A percentile compares a stretch with the other conserved stretches of the same genome.
These are phyloP conservation scores for Porites lutea DNA, from an alignment of 64 coral and sea anemone genomes.

Conservation along the genomic window DNA sequence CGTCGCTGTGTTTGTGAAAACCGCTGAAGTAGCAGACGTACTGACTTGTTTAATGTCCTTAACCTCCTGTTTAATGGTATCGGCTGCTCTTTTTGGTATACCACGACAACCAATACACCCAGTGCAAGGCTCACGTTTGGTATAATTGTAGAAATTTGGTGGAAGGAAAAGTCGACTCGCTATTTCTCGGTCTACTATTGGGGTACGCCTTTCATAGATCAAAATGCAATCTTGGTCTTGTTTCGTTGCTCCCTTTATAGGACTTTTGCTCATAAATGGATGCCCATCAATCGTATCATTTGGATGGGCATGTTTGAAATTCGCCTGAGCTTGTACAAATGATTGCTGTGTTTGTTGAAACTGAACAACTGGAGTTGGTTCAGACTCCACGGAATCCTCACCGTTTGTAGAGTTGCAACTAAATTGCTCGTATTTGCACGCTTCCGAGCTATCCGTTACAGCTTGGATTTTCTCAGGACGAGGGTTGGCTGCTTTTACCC, in stretches of 20 bases:
- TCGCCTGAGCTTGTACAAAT: conserved; percentile 9
- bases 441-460: conserved; percentile 64
- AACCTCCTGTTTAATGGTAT: conserved; percentile 47
- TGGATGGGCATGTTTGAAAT: background rate
- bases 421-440: background rate
- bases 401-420: background rate
- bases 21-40: background rate
- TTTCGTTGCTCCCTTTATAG: conserved; percentile 49
- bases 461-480: conserved; percentile 67
- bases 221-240: conserved; percentile 73
- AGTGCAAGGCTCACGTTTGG: conserved; percentile 45
- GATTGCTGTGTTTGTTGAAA: background rate
- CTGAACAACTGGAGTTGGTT: background rate
- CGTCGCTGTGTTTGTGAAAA: no score
- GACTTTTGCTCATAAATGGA: conserved; percentile 63
- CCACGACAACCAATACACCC: conserved; percentile 57
- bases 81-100: background rate
- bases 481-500: conserved; percentile 80
- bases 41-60: background rate
- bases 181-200: conserved; percentile 75
- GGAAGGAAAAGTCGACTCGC: conserved; percentile 77
- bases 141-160: conserved; percentile 86
- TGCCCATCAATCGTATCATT: conserved; percentile 15
- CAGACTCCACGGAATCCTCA: background rate
- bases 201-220: conserved; percentile 76